Base-by-base conservation (phyloP, 1,140 invertebrate species). In the Doryteuthis pealeii region DNA sequence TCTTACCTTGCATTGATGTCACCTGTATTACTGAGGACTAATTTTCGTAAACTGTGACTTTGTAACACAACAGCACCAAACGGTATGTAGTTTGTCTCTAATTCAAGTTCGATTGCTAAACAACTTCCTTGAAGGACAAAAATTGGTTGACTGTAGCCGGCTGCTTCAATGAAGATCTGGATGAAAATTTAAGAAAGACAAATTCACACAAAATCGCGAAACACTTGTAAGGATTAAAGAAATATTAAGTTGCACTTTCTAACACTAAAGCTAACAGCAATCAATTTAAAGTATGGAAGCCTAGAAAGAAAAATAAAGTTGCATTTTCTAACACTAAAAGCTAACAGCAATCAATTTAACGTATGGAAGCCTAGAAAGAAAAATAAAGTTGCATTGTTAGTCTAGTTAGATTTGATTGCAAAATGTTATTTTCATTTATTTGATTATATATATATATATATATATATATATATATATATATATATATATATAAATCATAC, bases 1-100 rank as follows among this genome's bases (percentile, higher is more conserved):
- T 5, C 79, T 74, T 78, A 85, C 85, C 79, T 86, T 10, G 86
- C 82, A 77, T 87, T 87, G 78, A 89, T 87, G 73, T 88, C 87
- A 30, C 87, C 87, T 30, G 83, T 81, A 80, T 89, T 89, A 45
- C 70, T 78, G 85, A 89, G 85, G 65, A 87, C 77, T 28, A 89
- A 75, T 74, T 86, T 87, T 18, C 84, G 77, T 8, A 83, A 83
- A 65, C 78, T 84, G 30, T 80, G 81, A 71, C 86, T 87, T 77
- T 87, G 82, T 10, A 84, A 82, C 1, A 88, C 87, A 49, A 84
- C 82, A 58, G 85, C 86, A 26, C 83, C 83, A 78, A 89, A 89
- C 22, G 87, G 82, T 67, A 89, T 81, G 10, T 83, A 77, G 30
- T 81, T 77, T 1, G 83, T 83, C 74, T 88, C 87, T 4, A 89